A percentile compares a stretch with the other conserved stretches of the same genome.
Evolutionary conservation across 2,888 invertebrate genomes (phyloP).

Genomic region (Ectemnius cavifrons): DNA sequence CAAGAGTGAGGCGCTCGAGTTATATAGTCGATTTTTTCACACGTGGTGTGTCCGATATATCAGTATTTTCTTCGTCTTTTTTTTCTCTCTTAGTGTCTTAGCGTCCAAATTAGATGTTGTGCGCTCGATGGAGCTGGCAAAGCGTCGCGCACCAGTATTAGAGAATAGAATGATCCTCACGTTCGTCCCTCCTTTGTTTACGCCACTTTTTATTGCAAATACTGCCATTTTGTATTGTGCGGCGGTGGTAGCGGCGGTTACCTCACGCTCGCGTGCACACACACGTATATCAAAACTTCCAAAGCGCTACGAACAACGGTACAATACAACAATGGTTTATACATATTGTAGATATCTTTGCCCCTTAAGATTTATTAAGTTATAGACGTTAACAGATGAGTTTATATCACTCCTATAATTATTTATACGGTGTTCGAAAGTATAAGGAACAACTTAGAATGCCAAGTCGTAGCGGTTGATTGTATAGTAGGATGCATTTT

Average conservation of each 20-base stretch:
- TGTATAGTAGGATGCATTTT: slow-evolving; percentile 67
- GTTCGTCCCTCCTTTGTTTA: slow-evolving; percentile 64
- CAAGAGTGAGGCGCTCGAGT: neutral
- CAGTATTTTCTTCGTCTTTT: slow-evolving; percentile 3
- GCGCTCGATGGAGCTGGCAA: slow-evolving; percentile 38
- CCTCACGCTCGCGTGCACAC: neutral
- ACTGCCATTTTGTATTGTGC: slow-evolving; percentile 65
- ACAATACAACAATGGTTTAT: slow-evolving; percentile 54
- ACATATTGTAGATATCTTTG: slow-evolving; percentile 71
- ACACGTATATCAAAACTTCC: slow-evolving; percentile 21
- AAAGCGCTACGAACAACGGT: slow-evolving; percentile 38
- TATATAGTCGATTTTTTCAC: neutral
- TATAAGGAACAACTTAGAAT: slow-evolving; percentile 42
- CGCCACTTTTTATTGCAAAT: slow-evolving; percentile 53
- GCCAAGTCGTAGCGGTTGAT: slow-evolving; percentile 38
- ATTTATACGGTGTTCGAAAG: slow-evolving; percentile 67
- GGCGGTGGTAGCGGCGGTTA: neutral
- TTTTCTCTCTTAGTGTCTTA: neutral
- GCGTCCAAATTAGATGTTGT: slow-evolving; percentile 34
- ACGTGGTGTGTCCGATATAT: neutral
- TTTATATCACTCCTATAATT: slow-evolving; percentile 64
- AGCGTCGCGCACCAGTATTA: slow-evolving; percentile 76
- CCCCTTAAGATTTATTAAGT: slow-evolving; percentile 66
- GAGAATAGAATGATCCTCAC: slow-evolving; percentile 67
- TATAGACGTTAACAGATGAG: slow-evolving; percentile 61